Percentiles rank a stretch among this genome's conserved stretches.
These are phyloP conservation scores for Agriopis leucophaearia DNA, from an alignment of 2,888 invertebrate genomes.

Conservation along the genomic window DNA sequence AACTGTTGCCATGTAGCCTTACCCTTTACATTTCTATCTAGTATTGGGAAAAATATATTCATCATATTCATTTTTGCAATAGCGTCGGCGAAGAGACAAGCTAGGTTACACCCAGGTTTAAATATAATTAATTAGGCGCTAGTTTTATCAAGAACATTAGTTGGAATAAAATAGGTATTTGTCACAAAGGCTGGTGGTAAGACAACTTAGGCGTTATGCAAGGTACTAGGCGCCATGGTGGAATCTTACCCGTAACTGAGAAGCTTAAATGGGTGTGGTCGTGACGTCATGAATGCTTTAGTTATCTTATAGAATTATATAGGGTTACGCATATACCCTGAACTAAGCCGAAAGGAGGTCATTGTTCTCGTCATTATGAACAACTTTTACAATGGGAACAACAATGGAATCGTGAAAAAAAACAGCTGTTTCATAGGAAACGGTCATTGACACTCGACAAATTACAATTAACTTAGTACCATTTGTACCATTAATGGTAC, in stretches of 20 bases:
- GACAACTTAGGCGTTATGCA: slow-evolving; percentile 22
- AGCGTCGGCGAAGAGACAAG: slow-evolving; percentile 28
- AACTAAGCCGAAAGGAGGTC: too few species aligned
- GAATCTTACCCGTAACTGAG: not conserved
- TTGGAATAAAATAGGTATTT: slow-evolving; percentile 28
- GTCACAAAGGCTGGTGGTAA: slow-evolving; percentile 9
- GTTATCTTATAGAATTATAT: too few species aligned
- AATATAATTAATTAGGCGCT: slow-evolving; percentile 26
- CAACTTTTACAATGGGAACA: too few species aligned
- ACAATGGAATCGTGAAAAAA: too few species aligned
- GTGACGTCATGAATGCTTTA: not conserved
- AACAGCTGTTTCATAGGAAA: too few species aligned
- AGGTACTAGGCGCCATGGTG: slow-evolving; percentile 21
- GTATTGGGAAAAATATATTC: slow-evolving; percentile 31
- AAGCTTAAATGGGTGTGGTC: not conserved
- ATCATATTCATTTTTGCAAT: slow-evolving; percentile 38
- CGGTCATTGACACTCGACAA: too few species aligned
- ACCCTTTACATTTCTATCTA: slow-evolving; percentile 31
- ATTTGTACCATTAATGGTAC: too few species aligned
- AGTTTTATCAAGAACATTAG: slow-evolving; percentile 22
- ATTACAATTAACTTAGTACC: too few species aligned
- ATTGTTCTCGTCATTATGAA: too few species aligned
- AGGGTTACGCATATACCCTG: too few species aligned
- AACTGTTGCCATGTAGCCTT: slow-evolving; percentile 29
- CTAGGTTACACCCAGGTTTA: slow-evolving; percentile 21